Evolutionary conservation across 2,888 invertebrate species (phyloP), one percentile per base, ranked within the genome.

Genomic region (Cheilosia variabilis): DNA sequence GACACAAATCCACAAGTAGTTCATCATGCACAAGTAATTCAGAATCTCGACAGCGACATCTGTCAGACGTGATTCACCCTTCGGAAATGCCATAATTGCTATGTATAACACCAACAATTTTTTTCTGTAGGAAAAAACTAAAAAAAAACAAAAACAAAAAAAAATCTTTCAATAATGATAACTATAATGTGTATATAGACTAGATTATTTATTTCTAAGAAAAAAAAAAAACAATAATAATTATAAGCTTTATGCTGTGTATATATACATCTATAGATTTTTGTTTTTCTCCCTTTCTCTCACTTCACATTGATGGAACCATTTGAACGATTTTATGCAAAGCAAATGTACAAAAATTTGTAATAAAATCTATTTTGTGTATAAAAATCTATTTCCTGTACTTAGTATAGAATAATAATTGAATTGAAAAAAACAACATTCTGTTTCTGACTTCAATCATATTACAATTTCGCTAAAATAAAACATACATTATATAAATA

Each of bases 361-460:
- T 68, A 75, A 76, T 79, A 84, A 84, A 84, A 84, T 79, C 83
- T 83, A 78, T 84, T 82, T 68, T 58, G 71, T 66, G 84, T 84
- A 84, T 75, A 79, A 71, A 84, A 84, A 79, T 84, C 84, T 84
- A 84, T 75, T 79, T 76, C 84, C 84, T 79, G 84, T 84, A 79
- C 79, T 79, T 60, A 79, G 79, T 79, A 79, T 75, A 75, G 69
- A 79, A 77, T 77, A 72, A 76, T 82, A 63, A 82, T 9, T 31
- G 31, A 77, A 75, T 78, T 69, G 69, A 83, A 58, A 47, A 27
- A 27, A 27, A 31, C 52, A 27, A 45, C 52, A 45, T 68, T 63
- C 27, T 57, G 57, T 77, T 66, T 77, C 34, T 77, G 19, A 41
- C 24, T 50, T 50, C 43, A 66, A 62, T 82, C 27, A 68, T 69